Evolutionary conservation across 2,113 vertebrate genomes (phyloP), one percentile per base, ranked within the genome.

Genomic region (Panthera tigris): DNA sequence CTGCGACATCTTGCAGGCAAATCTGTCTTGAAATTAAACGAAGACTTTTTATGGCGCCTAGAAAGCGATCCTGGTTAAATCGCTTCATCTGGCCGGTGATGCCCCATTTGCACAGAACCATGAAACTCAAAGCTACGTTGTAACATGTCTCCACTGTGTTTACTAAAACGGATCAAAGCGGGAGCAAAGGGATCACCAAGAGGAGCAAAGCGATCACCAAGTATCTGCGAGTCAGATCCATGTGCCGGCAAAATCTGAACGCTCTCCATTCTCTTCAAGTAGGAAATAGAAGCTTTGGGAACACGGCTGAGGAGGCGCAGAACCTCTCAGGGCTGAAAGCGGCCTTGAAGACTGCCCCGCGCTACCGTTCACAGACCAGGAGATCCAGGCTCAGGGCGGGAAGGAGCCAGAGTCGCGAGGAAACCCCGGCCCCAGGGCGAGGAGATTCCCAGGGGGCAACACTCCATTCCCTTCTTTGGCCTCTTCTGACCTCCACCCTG

Each of bases 11-110:
- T 71, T 2, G 21, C 4, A 16, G 21, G 41, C 71, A 61, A 7
- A 29, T 52, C 71, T 50, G 1, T 29, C 73, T 76, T 39, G 36
- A 39, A 80, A 84, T 73, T 36, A 71, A 81, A 61, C 50, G 39
- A 76, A 69, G 83, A 76, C n/a, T 69, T 61, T 79, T 74, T 29
- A 45, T 50, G 29, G 92, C 87, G 71, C 84, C 92, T 41, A 68
- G n/a, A n/a, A 33, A 31, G 4, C 29, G 91, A 61, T 85, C 66
- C 89, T 92, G 85, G 93, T 76, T 91, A 66, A 69, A 69, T 5
- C 89, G 61, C 65, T n/a, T 55, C 31, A 57, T 36, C 69, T 69
- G 66, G 55, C 92, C 90, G 91, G 95, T 63, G 41, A 63, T 6
- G 61, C 52, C 27, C 0, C 65, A 14, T 65, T 21, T 63, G 93